phyloP scores from a whole-genome alignment of 2,113 vertebrate genomes.

The Xenopus laevis region DNA sequence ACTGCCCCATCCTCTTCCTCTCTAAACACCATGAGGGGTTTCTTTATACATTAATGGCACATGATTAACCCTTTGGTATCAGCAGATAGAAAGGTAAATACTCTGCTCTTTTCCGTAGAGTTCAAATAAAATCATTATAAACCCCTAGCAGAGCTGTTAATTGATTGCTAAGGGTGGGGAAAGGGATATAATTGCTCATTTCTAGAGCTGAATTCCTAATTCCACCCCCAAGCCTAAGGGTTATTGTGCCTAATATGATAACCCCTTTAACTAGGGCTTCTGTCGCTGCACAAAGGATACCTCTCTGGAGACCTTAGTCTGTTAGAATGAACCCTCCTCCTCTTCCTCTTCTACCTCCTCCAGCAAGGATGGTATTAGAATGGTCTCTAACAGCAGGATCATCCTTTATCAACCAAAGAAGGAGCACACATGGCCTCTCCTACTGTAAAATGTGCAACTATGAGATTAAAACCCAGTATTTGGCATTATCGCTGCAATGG shows the following conservation, averaged over 20 bases:
- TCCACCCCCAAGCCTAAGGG: not conserved
- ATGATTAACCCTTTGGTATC: too few species aligned
- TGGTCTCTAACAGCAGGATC: slow-evolving; percentile 16
- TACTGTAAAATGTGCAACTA: not conserved
- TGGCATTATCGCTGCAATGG: too few species aligned
- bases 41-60: too few species aligned
- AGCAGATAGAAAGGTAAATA: too few species aligned
- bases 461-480: not conserved
- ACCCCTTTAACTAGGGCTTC: slow-evolving; percentile 21
- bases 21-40: too few species aligned
- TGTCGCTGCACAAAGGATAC: slow-evolving; percentile 20
- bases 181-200: too few species aligned
- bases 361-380: slow-evolving; percentile 24
- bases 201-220: too few species aligned
- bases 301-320: slow-evolving; percentile 8
- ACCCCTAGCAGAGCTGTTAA: too few species aligned
- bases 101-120: too few species aligned
- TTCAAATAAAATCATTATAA: too few species aligned
- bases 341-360: slow-evolving; percentile 3
- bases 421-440: not conserved
- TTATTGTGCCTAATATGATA: slow-evolving; percentile 1
- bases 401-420: slow-evolving; percentile 8
- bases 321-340: slow-evolving; percentile 3
- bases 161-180: too few species aligned
- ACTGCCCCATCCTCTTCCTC: too few species aligned